phyloP scores from a whole-genome alignment of 1,140 invertebrate species.

The Matsumurasca onukii region DNA sequence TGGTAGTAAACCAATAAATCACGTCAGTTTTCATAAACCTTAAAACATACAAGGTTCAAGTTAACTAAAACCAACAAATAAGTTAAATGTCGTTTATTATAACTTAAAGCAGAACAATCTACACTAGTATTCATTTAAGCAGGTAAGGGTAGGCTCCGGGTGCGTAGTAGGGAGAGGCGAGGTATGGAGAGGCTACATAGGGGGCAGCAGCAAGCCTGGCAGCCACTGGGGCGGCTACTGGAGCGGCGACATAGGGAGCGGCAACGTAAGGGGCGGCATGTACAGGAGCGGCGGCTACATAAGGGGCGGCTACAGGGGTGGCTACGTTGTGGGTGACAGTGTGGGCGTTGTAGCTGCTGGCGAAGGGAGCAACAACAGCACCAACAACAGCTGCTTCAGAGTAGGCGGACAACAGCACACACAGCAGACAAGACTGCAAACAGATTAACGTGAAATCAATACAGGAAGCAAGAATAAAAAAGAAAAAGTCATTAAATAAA shows the following conservation, averaged over 20 bases:
- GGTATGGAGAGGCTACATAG: conserved; percentile 27
- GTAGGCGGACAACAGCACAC: background rate
- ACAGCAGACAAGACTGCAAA: background rate
- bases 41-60: too few relatives aligned
- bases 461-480: background rate
- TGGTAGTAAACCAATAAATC: too few relatives aligned
- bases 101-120: too few relatives aligned
- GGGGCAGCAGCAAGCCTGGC: conserved; percentile 39
- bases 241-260: conserved; percentile 33
- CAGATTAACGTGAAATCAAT: too few relatives aligned
- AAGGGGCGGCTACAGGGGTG: conserved; percentile 52
- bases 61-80: too few relatives aligned
- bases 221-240: conserved; percentile 37
- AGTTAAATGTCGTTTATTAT: too few relatives aligned
- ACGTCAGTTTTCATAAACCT: too few relatives aligned
- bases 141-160: background rate
- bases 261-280: conserved; percentile 46
- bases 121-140: too few relatives aligned
- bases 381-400: conserved; percentile 34
- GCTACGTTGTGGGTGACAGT: conserved; percentile 60
- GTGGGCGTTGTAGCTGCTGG: conserved; percentile 61
- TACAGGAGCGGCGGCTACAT: conserved; percentile 44
- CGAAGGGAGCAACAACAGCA: conserved; percentile 58
- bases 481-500: background rate
- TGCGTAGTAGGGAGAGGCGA: conserved; percentile 40